Percentiles rank a stretch among this genome's conserved stretches.
These are phyloP conservation scores for Lottia gigantea DNA, from an alignment of 2,888 invertebrate genomes.

Conservation along the genomic window DNA sequence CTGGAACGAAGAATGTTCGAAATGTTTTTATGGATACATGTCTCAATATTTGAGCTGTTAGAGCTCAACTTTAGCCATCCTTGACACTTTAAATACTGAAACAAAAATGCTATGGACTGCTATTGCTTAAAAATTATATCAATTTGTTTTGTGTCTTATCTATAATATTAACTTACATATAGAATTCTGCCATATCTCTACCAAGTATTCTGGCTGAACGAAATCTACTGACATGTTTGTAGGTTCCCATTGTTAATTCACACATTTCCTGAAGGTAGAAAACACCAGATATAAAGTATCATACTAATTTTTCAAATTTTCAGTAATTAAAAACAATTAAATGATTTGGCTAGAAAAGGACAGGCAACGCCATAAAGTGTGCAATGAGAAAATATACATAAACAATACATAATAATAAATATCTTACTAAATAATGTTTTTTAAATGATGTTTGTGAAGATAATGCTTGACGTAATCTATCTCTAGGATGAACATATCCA, in stretches of 20 bases:
- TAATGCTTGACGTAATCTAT: conserved; percentile 87
- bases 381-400: too few relatives aligned
- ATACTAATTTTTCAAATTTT: too few relatives aligned
- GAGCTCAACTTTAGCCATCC: too few relatives aligned
- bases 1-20: neutral
- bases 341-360: too few relatives aligned
- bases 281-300: neutral
- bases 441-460: conserved; percentile 90
- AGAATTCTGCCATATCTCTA: conserved; percentile 88
- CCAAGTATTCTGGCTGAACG: conserved; percentile 90
- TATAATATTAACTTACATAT: conserved; percentile 76
- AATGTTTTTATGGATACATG: too few relatives aligned
- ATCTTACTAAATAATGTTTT: conserved; percentile 82
- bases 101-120: too few relatives aligned
- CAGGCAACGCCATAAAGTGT: too few relatives aligned
- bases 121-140: too few relatives aligned
- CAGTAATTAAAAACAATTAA: too few relatives aligned
- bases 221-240: conserved; percentile 88
- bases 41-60: too few relatives aligned
- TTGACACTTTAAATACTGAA: too few relatives aligned
- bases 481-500: conserved; percentile 56
- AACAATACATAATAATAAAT: neutral
- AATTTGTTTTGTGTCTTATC: too few relatives aligned
- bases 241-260: conserved; percentile 94
- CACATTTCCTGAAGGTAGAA: conserved; percentile 79